Evolutionary conservation across 2,797 vertebrate genomes (phyloP).

Genomic region (Diglossa cyanea): DNA sequence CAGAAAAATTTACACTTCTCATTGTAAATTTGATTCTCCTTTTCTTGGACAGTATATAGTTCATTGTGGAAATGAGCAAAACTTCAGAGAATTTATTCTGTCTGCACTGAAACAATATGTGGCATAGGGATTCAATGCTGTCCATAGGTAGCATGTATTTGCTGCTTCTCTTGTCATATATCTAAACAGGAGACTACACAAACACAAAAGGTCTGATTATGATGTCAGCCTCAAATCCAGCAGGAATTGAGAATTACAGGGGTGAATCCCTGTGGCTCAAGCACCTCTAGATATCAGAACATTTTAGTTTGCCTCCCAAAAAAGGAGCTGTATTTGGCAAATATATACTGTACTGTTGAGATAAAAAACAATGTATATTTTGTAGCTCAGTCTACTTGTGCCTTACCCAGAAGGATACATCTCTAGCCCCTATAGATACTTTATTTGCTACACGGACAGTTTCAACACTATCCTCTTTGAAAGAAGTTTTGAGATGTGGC

Average conservation of each 20-base stretch:
- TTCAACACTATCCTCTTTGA: background rate
- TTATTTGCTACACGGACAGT: background rate
- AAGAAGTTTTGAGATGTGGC: background rate
- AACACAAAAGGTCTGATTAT: background rate
- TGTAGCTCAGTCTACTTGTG: background rate
- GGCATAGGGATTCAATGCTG: accelerated
- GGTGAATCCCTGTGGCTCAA: background rate
- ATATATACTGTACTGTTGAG: background rate
- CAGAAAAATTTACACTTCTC: background rate
- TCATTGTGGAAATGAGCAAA: background rate
- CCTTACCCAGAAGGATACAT: background rate
- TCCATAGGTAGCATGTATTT: background rate
- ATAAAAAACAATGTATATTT: background rate
- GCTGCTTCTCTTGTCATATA: background rate
- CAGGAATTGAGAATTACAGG: background rate
- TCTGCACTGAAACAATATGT: background rate
- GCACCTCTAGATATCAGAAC: background rate
- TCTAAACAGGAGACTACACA: background rate
- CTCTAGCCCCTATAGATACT: background rate
- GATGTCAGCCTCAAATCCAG: background rate
- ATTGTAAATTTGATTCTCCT: background rate
- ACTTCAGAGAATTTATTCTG: background rate
- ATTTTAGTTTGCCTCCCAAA: background rate
- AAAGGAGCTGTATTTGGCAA: background rate
- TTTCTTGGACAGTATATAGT: background rate